phyloP scores from a whole-genome alignment of 2,113 vertebrate species.

The Neolamprologus falcicula region DNA sequence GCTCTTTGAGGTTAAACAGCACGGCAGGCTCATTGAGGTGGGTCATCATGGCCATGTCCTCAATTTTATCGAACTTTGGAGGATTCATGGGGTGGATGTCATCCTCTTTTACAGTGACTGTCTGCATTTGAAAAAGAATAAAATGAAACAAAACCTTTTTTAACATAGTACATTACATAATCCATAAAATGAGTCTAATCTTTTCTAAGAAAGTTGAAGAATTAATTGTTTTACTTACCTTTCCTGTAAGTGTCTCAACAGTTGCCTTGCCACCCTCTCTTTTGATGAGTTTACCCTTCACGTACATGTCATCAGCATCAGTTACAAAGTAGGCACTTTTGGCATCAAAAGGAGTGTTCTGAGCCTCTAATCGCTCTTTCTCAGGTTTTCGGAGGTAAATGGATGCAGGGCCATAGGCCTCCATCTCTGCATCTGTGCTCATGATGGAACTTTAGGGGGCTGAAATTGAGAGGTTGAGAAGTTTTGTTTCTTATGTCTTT shows the following conservation, averaged over 20 bases:
- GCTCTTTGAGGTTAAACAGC: slow-evolving; percentile 85
- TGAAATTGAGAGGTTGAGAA: background rate
- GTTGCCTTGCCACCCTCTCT: slow-evolving; percentile 55
- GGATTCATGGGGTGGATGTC: slow-evolving; percentile 72
- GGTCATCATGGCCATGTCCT: slow-evolving; percentile 80
- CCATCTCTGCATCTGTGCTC: slow-evolving; percentile 62
- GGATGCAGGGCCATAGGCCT: slow-evolving; percentile 38
- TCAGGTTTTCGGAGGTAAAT: slow-evolving; percentile 53
- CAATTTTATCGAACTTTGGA: slow-evolving; percentile 75
- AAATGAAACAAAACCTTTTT: background rate
- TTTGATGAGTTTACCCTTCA: slow-evolving; percentile 45
- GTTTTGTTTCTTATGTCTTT: background rate
- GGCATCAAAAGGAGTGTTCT: slow-evolving; percentile 50
- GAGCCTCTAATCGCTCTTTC: slow-evolving; percentile 51
- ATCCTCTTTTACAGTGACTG: slow-evolving; percentile 68
- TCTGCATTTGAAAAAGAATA: slow-evolving; percentile 21
- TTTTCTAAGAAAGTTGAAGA: background rate
- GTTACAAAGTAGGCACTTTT: slow-evolving; percentile 47
- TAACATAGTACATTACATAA: background rate
- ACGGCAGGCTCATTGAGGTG: slow-evolving; percentile 73
- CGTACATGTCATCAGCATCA: slow-evolving; percentile 30
- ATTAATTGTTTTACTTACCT: slow-evolving; percentile 1
- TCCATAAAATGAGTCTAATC: background rate
- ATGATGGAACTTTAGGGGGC: slow-evolving; percentile 33
- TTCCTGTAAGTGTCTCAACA: slow-evolving; percentile 24